Percentiles rank a stretch among this genome's conserved stretches.
phyloP scores from a whole-genome alignment of 2,888 invertebrate species.

The Drosophila putrida region DNA sequence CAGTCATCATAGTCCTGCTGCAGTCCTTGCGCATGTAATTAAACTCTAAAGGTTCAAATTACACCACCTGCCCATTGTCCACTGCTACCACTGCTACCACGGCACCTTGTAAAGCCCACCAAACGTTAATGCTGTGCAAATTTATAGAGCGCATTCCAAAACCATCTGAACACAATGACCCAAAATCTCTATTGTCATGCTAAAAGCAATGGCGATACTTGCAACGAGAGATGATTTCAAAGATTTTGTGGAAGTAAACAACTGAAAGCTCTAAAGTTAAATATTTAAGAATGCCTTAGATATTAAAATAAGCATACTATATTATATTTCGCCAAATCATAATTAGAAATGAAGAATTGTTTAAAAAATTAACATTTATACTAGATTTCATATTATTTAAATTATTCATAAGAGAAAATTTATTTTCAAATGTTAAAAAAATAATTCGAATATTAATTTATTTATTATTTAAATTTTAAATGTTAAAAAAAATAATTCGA shows the following conservation, averaged over 20 bases:
- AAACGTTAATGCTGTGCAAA: conserved; percentile 49
- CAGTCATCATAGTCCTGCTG: conserved; percentile 9
- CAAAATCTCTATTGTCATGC: conserved; percentile 62
- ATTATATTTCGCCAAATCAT: no score
- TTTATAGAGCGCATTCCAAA: conserved; percentile 55
- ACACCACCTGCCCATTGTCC: conserved; percentile 19
- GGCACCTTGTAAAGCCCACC: conserved; percentile 13
- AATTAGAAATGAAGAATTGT: no score
- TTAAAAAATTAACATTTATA: no score
- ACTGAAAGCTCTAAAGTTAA: no score
- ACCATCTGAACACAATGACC: conserved; percentile 44
- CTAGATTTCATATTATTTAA: no score
- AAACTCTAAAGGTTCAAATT: conserved; percentile 41
- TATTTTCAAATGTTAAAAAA: no score
- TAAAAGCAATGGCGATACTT: conserved; percentile 49
- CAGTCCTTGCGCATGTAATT: conserved; percentile 62
- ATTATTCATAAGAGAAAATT: no score
- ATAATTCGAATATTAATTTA: no score
- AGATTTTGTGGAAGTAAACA: not conserved
- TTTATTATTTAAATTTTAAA: no score
- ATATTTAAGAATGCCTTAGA: no score
- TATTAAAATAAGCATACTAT: no score
- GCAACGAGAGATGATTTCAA: conserved; percentile 6
- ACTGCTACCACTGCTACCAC: not conserved
- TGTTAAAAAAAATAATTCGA: no score